Evolutionary conservation across 2,797 vertebrate species (phyloP), one percentile per base, ranked within the genome.

Genomic region (Sphenodon punctatus): DNA sequence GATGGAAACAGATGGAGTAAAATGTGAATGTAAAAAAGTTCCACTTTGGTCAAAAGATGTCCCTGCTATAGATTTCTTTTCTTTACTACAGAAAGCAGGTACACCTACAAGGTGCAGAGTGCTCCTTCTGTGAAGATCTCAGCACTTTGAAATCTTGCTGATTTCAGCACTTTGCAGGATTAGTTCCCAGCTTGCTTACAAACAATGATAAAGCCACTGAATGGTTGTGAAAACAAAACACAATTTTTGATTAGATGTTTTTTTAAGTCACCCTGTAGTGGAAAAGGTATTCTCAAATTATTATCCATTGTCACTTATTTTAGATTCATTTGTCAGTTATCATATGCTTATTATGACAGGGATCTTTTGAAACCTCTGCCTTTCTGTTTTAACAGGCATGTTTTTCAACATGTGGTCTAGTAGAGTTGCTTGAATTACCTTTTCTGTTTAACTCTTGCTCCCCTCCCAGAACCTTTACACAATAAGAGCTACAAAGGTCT

Each of bases 331-430:
- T 68, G 16, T 66, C 90, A 89, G 55, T 88, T 82, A 92, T 92
- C 74, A 77, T 69, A 74, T 68, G 32, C 46, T 78, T 88, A 89
- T 92, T 93, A 90, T 88, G 90, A 95, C 93, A 96, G 91, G 75
- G 94, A 95, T 93, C 93, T 88, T 94, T 89, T 94, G 91, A 95
- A 95, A 94, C 94, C 91, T 96, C 95, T 97, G 96, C 95, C 95
- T 96, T 95, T 94, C 94, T 95, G 65, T 94, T 96, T 94, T 94
- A 95, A 95, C 93, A 96, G 95, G 93, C 90, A 92, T 88, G 79
- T 95, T 94, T 97, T 96, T 93, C 96, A 97, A 97, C 97, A 97
- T 98, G 97, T 97, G 97, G 97, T 96, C 96, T 95, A 96, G 95
- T 95, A 97, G 94, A 96, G 91, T 92, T 94, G 83, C 92, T 95